phyloP scores from a whole-genome alignment of 2,797 vertebrate species.

The Poecilia gillii region DNA sequence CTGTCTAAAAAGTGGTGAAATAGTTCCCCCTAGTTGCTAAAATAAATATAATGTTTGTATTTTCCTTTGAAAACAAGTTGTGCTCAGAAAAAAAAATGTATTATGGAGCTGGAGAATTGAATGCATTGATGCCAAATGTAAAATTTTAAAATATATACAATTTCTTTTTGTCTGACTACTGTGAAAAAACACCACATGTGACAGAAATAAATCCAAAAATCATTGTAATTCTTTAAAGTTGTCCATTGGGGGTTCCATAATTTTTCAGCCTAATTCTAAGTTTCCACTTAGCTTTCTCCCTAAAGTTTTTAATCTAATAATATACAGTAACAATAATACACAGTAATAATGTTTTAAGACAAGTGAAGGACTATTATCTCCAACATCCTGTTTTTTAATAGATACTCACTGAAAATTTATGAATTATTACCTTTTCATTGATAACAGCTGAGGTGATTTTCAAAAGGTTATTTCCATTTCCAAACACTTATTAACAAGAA shows the following conservation, averaged over 20 bases:
- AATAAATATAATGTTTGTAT: neutral
- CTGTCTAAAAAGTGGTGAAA: neutral
- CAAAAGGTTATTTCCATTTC: neutral
- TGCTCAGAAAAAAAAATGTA: neutral
- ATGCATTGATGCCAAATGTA: neutral
- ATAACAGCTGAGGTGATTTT: neutral
- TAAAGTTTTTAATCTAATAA: neutral
- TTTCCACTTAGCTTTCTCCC: neutral
- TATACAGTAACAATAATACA: neutral
- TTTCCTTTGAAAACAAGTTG: neutral
- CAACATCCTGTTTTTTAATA: neutral
- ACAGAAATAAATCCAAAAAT: neutral
- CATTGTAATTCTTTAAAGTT: neutral
- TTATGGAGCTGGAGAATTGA: neutral
- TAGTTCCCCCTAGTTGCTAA: constrained; percentile 18
- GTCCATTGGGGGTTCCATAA: neutral
- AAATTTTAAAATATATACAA: neutral
- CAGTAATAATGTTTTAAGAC: neutral
- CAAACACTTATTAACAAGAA: neutral
- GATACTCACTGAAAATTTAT: neutral
- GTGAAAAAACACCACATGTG: neutral
- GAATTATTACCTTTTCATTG: neutral
- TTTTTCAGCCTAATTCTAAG: neutral
- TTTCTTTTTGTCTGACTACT: neutral
- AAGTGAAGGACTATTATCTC: neutral